Percentiles rank a stretch among this genome's conserved stretches.
Conservation (phyloP, 1,140 invertebrate genomes). For the Scylla paramamosain region DNA sequence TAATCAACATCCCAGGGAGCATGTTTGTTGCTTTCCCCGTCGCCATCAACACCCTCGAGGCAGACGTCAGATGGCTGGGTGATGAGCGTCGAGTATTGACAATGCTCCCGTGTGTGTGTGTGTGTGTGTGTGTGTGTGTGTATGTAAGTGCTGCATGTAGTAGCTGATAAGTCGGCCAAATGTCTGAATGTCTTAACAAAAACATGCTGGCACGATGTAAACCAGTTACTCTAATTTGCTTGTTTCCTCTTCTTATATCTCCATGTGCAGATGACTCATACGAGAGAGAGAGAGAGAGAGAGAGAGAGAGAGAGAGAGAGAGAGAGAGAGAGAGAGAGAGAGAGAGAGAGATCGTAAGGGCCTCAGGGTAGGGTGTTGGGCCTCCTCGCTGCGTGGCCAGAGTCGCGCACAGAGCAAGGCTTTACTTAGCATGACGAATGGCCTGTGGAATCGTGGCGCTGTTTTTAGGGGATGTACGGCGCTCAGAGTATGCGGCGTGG, state of each 20-base stretch:
- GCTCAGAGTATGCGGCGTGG: not conserved
- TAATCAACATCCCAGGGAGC: not conserved
- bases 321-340: not conserved
- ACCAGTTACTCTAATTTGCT: not conserved
- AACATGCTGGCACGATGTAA: not conserved
- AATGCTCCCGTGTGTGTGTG: conserved; percentile 24
- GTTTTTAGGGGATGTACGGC: not conserved
- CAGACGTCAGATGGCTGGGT: not conserved
- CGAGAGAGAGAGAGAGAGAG: conserved; percentile 32
- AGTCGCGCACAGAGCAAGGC: not conserved
- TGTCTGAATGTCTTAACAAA: not conserved
- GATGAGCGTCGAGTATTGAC: not conserved
- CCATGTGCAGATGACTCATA: not conserved
- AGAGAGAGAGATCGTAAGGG: not conserved
- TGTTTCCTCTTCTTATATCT: not conserved
- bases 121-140: conserved; percentile 21
- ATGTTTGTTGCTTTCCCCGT: not conserved
- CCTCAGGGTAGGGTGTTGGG: too few relatives aligned
- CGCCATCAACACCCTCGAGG: not conserved
- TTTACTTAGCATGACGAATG: not conserved
- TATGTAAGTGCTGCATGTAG: not conserved
- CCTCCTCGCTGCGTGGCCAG: not conserved
- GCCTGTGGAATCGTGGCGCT: not conserved
- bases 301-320: conserved; percentile 33
- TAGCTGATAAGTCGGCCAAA: too few relatives aligned